These are phyloP conservation scores for Sinhomidia bicolor DNA, from an alignment of 2,888 invertebrate species.

Conservation along the genomic window DNA sequence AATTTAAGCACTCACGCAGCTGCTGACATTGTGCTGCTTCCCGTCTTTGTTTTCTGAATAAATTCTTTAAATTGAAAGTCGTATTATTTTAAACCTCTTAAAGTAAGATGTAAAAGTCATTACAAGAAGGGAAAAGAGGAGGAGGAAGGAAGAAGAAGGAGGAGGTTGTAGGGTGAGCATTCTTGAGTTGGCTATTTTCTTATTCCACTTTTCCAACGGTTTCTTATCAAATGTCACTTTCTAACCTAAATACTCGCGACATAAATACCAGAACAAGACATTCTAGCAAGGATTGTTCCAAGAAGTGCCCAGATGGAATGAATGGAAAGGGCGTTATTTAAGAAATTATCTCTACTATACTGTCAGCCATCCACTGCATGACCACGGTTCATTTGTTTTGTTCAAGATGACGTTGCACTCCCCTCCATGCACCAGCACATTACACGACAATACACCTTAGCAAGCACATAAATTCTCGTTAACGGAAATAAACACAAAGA, in stretches of 20 bases:
- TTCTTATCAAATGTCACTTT: too few relatives aligned
- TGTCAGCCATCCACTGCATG: background rate
- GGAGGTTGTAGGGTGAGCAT: too few relatives aligned
- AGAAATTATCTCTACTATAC: background rate
- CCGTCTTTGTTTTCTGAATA: background rate
- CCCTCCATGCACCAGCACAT: background rate
- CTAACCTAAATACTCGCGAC: too few relatives aligned
- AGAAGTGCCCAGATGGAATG: background rate
- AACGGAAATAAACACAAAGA: background rate
- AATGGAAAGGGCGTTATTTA: background rate
- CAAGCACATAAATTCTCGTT: constrained; percentile 46
- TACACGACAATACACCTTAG: background rate
- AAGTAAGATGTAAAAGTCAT: constrained; percentile 8
- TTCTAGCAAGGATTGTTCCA: too few relatives aligned
- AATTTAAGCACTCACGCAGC: constrained; percentile 5
- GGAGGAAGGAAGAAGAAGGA: background rate
- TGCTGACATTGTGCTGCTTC: constrained; percentile 35
- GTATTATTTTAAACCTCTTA: constrained; percentile 38
- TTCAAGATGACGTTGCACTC: background rate
- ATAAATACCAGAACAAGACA: too few relatives aligned
- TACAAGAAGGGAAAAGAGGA: background rate
- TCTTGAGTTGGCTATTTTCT: too few relatives aligned
- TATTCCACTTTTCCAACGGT: too few relatives aligned
- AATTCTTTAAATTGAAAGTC: background rate
- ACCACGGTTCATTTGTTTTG: background rate